A percentile compares a stretch with the other conserved stretches of the same genome.
Conservation (phyloP, 2,113 vertebrate species). For the Xyrauchen texanus region DNA sequence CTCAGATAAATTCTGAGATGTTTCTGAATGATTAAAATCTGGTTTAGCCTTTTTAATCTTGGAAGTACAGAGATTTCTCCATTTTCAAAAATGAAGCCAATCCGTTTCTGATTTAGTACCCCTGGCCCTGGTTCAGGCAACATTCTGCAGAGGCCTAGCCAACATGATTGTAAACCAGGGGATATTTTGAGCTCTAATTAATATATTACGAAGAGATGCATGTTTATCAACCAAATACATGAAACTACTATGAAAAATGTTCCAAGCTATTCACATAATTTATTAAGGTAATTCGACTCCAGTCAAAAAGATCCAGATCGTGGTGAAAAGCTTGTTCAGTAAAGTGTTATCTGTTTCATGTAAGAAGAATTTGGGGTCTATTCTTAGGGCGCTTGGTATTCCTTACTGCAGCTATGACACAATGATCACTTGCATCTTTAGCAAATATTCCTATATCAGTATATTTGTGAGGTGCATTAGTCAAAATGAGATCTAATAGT, state of each 20-base stretch:
- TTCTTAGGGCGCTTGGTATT: neutral
- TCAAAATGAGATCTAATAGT: neutral
- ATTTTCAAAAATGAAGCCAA: neutral
- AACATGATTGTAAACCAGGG: neutral
- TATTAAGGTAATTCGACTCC: neutral
- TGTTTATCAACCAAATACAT: neutral
- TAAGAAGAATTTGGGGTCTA: neutral
- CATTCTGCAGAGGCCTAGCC: neutral
- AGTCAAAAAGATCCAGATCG: neutral
- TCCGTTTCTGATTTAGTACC: neutral
- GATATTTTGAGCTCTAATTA: neutral
- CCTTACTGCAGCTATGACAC: neutral
- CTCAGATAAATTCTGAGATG: neutral
- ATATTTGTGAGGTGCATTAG: neutral
- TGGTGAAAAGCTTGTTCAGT: neutral
- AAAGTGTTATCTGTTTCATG: neutral
- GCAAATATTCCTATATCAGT: neutral
- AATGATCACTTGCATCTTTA: neutral
- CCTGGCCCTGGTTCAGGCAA: neutral
- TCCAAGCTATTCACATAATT: neutral
- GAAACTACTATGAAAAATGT: neutral
- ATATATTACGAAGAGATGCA: neutral
- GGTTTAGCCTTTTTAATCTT: neutral
- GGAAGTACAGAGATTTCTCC: neutral
- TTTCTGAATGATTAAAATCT: neutral